Percentiles rank a stretch among this genome's conserved stretches.
These are phyloP conservation scores for Orbicella faveolata DNA, from an alignment of 64 coral and sea anemone species.

Conservation along the genomic window DNA sequence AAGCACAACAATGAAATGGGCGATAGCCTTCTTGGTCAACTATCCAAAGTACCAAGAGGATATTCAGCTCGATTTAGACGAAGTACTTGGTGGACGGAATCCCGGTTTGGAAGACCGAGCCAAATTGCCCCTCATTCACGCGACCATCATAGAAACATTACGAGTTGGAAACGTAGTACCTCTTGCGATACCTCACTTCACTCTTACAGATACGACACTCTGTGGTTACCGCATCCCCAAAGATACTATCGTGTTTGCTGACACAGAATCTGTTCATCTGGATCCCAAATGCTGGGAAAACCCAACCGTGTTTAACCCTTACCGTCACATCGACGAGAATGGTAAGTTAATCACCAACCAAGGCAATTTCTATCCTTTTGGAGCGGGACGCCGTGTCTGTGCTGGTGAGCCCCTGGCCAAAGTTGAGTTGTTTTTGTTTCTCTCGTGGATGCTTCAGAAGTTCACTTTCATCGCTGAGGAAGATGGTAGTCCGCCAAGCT, in stretches of 20 bases:
- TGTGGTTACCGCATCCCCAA: constrained; percentile 49
- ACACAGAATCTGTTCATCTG: constrained; percentile 5
- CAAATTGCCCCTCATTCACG: constrained; percentile 18
- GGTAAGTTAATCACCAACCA: constrained; percentile 10
- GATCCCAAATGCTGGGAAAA: constrained; percentile 43
- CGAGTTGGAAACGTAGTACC: constrained; percentile 32
- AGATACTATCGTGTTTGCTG: constrained; percentile 9
- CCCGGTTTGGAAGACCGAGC: constrained; percentile 21
- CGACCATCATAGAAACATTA: constrained; percentile 30
- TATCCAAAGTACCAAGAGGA: constrained; percentile 42
- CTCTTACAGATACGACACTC: constrained; percentile 10
- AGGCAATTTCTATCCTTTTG: neutral
- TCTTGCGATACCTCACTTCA: constrained; percentile 20
- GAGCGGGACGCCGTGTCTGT: constrained; percentile 4
- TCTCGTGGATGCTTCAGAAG: constrained; percentile 19
- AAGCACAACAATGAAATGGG: constrained; percentile 41
- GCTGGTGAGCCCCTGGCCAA: constrained; percentile 10
- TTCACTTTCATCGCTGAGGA: constrained; percentile 1
- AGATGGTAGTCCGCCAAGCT: neutral
- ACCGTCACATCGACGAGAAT: constrained; percentile 30
- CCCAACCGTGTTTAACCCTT: constrained; percentile 25
- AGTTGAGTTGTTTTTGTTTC: constrained; percentile 13
- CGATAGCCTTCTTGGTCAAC: constrained; percentile 55
- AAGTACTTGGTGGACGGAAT: constrained; percentile 17
- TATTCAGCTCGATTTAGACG: constrained; percentile 24